Conservation (phyloP, 2,888 invertebrate genomes). For the Mesorhabditis spiculigera region DNA sequence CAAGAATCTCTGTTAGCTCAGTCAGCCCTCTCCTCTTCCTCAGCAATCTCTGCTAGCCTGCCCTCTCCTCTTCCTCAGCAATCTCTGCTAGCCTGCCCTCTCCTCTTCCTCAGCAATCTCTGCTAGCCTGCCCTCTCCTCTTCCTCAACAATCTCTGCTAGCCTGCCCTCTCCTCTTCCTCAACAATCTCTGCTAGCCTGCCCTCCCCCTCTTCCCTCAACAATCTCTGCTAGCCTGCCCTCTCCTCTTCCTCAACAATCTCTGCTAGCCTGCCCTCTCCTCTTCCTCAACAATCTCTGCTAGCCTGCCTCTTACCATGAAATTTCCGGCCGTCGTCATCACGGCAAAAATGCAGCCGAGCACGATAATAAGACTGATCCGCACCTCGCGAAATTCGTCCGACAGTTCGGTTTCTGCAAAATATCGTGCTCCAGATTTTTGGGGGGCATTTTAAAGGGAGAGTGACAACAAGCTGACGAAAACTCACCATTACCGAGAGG, state of each 20-base stretch:
- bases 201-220: no score
- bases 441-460: no score
- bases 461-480: no score
- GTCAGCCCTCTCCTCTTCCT: no score
- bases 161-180: no score
- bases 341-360: slow-evolving; percentile 50
- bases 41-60: no score
- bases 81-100: no score
- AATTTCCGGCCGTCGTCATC: slow-evolving; percentile 52
- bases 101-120: no score
- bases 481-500: slow-evolving; percentile 9
- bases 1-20: no score
- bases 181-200: no score
- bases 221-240: background rate
- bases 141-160: background rate
- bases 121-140: background rate
- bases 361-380: slow-evolving; percentile 26
- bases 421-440: no score
- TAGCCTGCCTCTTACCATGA: slow-evolving; percentile 34
- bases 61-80: no score
- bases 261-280: background rate
- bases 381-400: background rate
- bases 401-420: background rate
- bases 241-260: background rate
- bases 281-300: background rate